phyloP scores from a whole-genome alignment of 1,140 invertebrate genomes.

The Camponotus floridanus region DNA sequence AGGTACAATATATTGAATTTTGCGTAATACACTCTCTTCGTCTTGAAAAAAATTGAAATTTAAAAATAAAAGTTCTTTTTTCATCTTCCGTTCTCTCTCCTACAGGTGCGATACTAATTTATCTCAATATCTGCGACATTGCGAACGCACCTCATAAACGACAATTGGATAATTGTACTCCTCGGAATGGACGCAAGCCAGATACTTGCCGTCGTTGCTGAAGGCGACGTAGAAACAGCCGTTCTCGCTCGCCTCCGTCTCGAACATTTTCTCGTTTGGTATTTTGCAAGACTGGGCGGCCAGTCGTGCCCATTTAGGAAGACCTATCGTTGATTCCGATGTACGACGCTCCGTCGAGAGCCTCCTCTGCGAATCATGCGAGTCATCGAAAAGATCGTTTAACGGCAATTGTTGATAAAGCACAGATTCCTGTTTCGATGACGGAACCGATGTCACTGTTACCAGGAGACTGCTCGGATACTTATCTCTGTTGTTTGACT shows the following conservation, averaged over 20 bases:
- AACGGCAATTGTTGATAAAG: slow-evolving; percentile 80
- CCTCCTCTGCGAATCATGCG: slow-evolving; percentile 54
- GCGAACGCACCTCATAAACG: slow-evolving; percentile 82
- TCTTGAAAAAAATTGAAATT: neutral
- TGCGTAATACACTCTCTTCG: neutral
- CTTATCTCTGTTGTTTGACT: slow-evolving; percentile 75
- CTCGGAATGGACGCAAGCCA: slow-evolving; percentile 87
- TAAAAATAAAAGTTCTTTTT: slow-evolving; percentile 4
- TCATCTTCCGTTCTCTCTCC: neutral
- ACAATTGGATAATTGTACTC: slow-evolving; percentile 84
- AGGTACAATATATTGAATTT: neutral
- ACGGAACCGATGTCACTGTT: slow-evolving; percentile 77
- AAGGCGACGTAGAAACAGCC: slow-evolving; percentile 85
- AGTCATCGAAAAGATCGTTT: slow-evolving; percentile 70
- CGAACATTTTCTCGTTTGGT: slow-evolving; percentile 86
- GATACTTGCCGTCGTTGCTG: slow-evolving; percentile 85
- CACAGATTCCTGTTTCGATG: slow-evolving; percentile 81
- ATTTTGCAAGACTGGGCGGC: slow-evolving; percentile 88
- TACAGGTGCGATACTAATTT: neutral
- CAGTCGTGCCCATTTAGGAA: slow-evolving; percentile 86
- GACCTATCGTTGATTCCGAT: slow-evolving; percentile 66
- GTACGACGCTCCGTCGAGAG: slow-evolving; percentile 30
- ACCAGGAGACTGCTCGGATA: slow-evolving; percentile 83
- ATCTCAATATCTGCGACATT: slow-evolving; percentile 25
- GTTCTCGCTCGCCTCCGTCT: slow-evolving; percentile 84